Base-by-base conservation (phyloP, 2,113 vertebrate species). In the Collichthys lucidus region DNA sequence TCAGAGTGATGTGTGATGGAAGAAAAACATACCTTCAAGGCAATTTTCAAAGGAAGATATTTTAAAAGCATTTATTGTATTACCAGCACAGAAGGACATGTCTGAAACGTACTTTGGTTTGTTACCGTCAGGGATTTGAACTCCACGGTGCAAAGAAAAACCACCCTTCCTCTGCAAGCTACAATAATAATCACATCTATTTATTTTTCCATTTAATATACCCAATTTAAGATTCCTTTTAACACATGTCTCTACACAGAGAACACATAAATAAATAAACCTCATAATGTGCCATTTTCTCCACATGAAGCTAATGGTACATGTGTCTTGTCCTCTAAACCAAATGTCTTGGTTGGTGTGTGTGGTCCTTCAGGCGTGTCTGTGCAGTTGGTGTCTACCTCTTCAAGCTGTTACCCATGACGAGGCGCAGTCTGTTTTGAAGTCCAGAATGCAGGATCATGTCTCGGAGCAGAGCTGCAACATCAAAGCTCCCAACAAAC, bases 401-500 rank as follows among this genome's bases (percentile, higher is more conserved):
- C 93, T 96, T 92, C 94, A 94, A 88, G 93, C 95, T 60, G 88
- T 94, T 89, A 89, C 94, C 86, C 88, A 93, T 89, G 97, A 98
- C 83, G 96, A 98, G 88, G 96, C 93, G 84, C 95, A 96, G 82
- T 96, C 96, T 40, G 97, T 97, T 89, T 93, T 97, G 90, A 98
- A 97, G 95, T 97, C 96, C 94, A 98, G 95, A 95, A 95, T 94
- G 87, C 96, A 96, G 60, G 96, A 97, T 88, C 96, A 96, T 3
- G 95, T 94, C 94, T 93, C 90, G 11, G 94, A 94, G 86, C 91
- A 81, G 90, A 93, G 85, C 96, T 93, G 96, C 95, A 95, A 96
- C 94, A 96, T 97, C 95, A 96, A 96, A 83, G 96, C 95, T 91
- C 95, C 94, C 92, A 95, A 96, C 92, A 95, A 96, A 89, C 95